These are phyloP conservation scores for Protomyctophum bolini DNA, from an alignment of 2,113 vertebrate species.

Conservation along the genomic window DNA sequence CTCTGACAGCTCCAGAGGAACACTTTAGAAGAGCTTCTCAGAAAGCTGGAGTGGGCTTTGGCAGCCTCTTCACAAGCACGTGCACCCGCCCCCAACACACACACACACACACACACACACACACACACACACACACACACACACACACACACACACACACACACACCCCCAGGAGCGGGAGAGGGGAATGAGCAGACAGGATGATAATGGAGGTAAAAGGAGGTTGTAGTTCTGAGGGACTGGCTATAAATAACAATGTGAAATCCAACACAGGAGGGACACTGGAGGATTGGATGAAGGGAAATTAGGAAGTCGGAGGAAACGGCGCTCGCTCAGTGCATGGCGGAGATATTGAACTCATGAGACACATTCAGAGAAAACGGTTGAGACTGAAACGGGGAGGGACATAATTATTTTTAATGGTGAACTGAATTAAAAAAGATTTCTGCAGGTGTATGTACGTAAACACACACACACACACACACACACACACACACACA, in stretches of 20 bases:
- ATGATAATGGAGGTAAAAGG: conserved; percentile 56
- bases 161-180: conserved; percentile 9
- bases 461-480: background rate
- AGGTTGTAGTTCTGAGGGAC: conserved; percentile 60
- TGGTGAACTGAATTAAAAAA: conserved; percentile 16
- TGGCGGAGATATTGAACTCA: conserved; percentile 47
- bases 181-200: conserved; percentile 58
- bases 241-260: conserved; percentile 72
- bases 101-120: too few species aligned
- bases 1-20: conserved; percentile 66
- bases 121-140: too few species aligned
- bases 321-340: conserved; percentile 67
- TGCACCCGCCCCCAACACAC: background rate
- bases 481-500: background rate
- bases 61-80: conserved; percentile 49
- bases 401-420: conserved; percentile 35
- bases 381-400: conserved; percentile 10
- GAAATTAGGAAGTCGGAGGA: conserved; percentile 40
- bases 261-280: conserved; percentile 32
- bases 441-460: background rate
- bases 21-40: conserved; percentile 53
- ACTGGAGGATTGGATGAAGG: conserved; percentile 58
- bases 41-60: conserved; percentile 61
- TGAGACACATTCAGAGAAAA: conserved; percentile 41
- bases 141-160: too few species aligned